Conservation (phyloP, 2,888 invertebrate species). For the Orthonychiurus folsomi region DNA sequence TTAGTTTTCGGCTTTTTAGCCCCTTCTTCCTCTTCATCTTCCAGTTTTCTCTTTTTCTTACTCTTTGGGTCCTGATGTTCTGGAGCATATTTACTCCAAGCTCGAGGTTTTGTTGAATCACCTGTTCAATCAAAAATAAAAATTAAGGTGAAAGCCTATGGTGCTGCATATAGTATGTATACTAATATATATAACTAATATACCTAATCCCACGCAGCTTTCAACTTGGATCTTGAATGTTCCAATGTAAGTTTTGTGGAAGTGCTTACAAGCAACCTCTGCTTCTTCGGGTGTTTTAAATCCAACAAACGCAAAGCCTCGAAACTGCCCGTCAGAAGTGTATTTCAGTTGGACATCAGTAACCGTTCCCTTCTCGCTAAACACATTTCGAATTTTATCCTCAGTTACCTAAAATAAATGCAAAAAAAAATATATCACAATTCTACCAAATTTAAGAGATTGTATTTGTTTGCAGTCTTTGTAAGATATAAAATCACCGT, state of each 20-base stretch:
- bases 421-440: slow-evolving; percentile 36
- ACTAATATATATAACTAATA: slow-evolving; percentile 10
- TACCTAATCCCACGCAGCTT: slow-evolving; percentile 45
- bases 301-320: slow-evolving; percentile 89
- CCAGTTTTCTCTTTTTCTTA: slow-evolving; percentile 18
- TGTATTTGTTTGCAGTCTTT: slow-evolving; percentile 58
- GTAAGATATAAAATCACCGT: too few relatives aligned
- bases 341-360: slow-evolving; percentile 92
- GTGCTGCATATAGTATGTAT: neutral
- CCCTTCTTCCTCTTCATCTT: slow-evolving; percentile 40
- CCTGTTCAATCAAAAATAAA: slow-evolving; percentile 13
- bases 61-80: slow-evolving; percentile 17
- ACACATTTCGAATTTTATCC: slow-evolving; percentile 63
- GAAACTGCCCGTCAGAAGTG: slow-evolving; percentile 80
- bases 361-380: slow-evolving; percentile 70
- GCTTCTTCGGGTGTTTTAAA: slow-evolving; percentile 75
- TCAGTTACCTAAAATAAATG: slow-evolving; percentile 77
- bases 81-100: slow-evolving; percentile 83
- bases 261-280: slow-evolving; percentile 61
- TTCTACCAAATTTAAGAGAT: slow-evolving; percentile 5
- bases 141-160: too few relatives aligned
- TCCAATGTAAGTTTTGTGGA: slow-evolving; percentile 75
- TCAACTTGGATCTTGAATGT: slow-evolving; percentile 73
- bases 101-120: slow-evolving; percentile 65
- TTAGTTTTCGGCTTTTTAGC: slow-evolving; percentile 44